Percentiles rank a stretch among this genome's conserved stretches.
These are phyloP conservation scores for Dasyurus viverrinus DNA, from an alignment of 2,113 vertebrate genomes.

Conservation along the genomic window DNA sequence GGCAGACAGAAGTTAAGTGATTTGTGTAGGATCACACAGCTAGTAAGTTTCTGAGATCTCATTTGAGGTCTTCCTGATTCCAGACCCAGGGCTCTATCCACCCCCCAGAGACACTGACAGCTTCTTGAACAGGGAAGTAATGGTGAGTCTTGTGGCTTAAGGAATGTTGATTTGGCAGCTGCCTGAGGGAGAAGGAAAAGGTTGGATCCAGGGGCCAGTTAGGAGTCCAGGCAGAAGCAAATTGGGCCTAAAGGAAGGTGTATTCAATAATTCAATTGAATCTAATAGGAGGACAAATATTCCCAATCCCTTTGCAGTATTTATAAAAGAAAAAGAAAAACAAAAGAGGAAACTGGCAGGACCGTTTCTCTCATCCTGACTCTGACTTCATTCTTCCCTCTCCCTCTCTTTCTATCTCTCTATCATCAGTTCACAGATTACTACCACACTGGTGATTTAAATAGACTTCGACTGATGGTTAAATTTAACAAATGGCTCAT, in stretches of 20 bases:
- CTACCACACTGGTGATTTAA: not conserved
- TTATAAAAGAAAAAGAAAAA: not conserved
- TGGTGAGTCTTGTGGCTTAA: not conserved
- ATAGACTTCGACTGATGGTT: not conserved
- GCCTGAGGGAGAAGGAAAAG: not conserved
- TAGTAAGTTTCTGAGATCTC: not conserved
- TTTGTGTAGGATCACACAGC: not conserved
- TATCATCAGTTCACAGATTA: conserved; percentile 14
- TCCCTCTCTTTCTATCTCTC: no score
- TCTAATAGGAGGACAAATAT: not conserved
- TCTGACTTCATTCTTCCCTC: not conserved
- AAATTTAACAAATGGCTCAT: not conserved
- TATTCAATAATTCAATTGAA: not conserved
- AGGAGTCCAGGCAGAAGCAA: not conserved
- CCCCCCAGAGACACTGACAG: not conserved
- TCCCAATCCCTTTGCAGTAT: not conserved
- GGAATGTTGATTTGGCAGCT: not conserved
- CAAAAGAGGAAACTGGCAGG: not conserved
- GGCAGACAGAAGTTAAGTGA: not conserved
- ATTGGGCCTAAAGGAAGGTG: not conserved
- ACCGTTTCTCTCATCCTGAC: not conserved
- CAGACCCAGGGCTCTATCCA: not conserved
- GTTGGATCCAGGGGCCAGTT: not conserved
- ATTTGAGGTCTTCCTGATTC: not conserved
- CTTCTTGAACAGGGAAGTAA: not conserved